Conservation (phyloP, 1,140 invertebrate genomes). For the Halictus rubicundus region DNA sequence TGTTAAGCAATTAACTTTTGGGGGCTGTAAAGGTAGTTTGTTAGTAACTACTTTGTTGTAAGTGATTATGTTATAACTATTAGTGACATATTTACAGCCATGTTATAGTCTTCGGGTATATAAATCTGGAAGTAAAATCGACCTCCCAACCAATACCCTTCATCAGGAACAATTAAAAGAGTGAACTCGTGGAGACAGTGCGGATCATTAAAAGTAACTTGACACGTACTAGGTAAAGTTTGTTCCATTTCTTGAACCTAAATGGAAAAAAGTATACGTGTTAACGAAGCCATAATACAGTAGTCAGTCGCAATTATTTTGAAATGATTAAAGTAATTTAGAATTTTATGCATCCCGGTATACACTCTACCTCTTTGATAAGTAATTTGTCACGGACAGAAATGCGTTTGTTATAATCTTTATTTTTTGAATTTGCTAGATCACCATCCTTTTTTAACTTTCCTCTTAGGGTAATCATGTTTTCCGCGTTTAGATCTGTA, state of each 20-base stretch:
- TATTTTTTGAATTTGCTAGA: constrained; percentile 75
- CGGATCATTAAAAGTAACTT: constrained; percentile 90
- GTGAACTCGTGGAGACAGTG: constrained; percentile 91
- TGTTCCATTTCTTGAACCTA: constrained; percentile 95
- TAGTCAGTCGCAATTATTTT: constrained; percentile 13
- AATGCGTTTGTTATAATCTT: constrained; percentile 83
- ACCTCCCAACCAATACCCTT: constrained; percentile 94
- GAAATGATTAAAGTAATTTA: constrained; percentile 14
- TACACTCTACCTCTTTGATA: constrained; percentile 86
- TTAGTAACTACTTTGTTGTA: constrained; percentile 20
- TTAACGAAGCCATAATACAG: not conserved
- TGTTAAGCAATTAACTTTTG: constrained; percentile 94
- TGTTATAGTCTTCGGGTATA: constrained; percentile 97
- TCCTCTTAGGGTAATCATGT: constrained; percentile 90
- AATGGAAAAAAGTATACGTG: constrained; percentile 21
- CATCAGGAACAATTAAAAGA: constrained; percentile 90
- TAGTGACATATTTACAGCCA: constrained; percentile 85
- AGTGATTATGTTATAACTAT: constrained; percentile 18
- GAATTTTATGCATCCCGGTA: constrained; percentile 6
- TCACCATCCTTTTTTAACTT: constrained; percentile 87
- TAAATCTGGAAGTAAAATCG: constrained; percentile 92
- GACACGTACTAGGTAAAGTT: constrained; percentile 90
- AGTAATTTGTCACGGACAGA: constrained; percentile 92
- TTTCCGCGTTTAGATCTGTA: constrained; percentile 37
- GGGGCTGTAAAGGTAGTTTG: constrained; percentile 87